These are phyloP conservation scores for Nesogale talazaci DNA, from an alignment of 2,113 vertebrate species.

Conservation along the genomic window DNA sequence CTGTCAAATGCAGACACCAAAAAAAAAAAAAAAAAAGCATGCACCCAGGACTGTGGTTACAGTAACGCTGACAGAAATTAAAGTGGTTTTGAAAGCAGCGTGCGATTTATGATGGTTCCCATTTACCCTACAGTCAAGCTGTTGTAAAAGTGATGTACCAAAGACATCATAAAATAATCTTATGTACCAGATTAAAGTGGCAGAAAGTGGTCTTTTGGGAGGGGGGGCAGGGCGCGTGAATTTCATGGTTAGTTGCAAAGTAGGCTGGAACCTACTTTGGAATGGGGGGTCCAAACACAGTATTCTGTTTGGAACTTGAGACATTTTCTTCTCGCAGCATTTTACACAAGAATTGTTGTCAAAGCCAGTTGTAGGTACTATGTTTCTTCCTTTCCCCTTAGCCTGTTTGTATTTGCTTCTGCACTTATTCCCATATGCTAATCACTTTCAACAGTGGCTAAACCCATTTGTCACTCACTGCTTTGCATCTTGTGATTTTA, in stretches of 20 bases:
- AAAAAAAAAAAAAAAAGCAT: constrained; percentile 46
- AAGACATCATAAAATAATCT: constrained; percentile 86
- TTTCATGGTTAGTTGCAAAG: constrained; percentile 69
- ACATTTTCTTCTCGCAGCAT: constrained; percentile 7
- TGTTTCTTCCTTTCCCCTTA: constrained; percentile 39
- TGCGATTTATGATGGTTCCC: constrained; percentile 87
- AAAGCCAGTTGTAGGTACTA: constrained; percentile 28
- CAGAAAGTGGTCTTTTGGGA: constrained; percentile 71
- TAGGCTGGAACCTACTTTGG: constrained; percentile 78
- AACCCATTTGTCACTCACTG: constrained; percentile 62
- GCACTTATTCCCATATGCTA: not conserved
- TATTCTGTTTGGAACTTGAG: constrained; percentile 72
- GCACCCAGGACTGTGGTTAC: constrained; percentile 84
- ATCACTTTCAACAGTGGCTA: constrained; percentile 68
- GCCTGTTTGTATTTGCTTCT: constrained; percentile 27
- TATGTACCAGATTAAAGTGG: constrained; percentile 83
- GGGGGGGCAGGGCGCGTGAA: not conserved
- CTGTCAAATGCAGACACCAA: constrained; percentile 86
- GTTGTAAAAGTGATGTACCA: constrained; percentile 88
- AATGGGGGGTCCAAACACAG: constrained; percentile 76
- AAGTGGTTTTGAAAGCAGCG: constrained; percentile 89
- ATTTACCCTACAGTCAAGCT: constrained; percentile 88
- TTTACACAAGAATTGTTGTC: constrained; percentile 61
- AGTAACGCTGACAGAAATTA: constrained; percentile 88
- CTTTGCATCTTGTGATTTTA: constrained; percentile 57